Conservation (phyloP, 2,113 vertebrate species). For the Oplegnathus fasciatus region DNA sequence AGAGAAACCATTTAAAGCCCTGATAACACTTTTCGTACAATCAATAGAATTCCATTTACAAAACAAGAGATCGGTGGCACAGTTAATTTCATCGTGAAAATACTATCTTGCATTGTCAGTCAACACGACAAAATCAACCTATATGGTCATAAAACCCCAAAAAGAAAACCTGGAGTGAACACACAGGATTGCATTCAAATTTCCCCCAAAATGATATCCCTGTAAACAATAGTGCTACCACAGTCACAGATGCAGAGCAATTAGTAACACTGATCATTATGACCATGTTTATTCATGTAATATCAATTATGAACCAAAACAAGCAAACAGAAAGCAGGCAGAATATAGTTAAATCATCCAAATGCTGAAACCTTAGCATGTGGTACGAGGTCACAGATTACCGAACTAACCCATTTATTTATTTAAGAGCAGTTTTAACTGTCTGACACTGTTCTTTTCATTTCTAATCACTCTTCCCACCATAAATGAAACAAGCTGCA, state of each 20-base stretch:
- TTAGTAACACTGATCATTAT: not conserved
- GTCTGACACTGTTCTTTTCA: constrained; percentile 51
- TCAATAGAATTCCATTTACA: constrained; percentile 88
- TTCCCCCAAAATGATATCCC: not conserved
- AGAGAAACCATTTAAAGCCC: constrained; percentile 83
- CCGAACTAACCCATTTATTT: constrained; percentile 47
- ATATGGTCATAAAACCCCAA: constrained; percentile 8
- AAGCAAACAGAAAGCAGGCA: constrained; percentile 8
- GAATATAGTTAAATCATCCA: constrained; percentile 2
- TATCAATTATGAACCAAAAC: constrained; percentile 1
- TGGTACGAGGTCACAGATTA: constrained; percentile 30
- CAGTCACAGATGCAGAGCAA: not conserved
- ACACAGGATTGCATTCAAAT: not conserved
- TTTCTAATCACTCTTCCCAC: constrained; percentile 47
- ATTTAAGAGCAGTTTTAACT: constrained; percentile 60
- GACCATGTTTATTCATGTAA: not conserved
- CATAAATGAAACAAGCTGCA: constrained; percentile 58
- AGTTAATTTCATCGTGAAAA: constrained; percentile 86
- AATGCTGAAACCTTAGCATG: constrained; percentile 5
- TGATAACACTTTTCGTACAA: constrained; percentile 81
- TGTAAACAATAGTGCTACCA: not conserved
- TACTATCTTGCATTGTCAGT: constrained; percentile 70
- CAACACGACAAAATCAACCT: constrained; percentile 33
- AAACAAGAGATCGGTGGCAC: constrained; percentile 81
- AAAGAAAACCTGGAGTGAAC: constrained; percentile 1